Evolutionary conservation across 2,888 invertebrate species (phyloP).

Genomic region (Lasioglossum figueresi): DNA sequence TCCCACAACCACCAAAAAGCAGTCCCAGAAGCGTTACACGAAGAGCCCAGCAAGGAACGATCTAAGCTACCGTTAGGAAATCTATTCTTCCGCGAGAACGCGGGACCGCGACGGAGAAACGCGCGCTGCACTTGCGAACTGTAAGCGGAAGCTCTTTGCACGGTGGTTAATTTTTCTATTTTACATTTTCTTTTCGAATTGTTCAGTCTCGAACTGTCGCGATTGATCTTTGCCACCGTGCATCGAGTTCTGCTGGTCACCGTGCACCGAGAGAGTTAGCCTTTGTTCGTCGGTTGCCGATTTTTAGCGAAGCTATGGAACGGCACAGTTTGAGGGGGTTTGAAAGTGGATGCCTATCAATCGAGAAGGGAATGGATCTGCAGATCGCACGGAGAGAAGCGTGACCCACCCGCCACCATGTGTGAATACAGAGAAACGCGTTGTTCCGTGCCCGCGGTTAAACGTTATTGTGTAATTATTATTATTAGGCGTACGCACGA

Average conservation of each 20-base stretch:
- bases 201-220: neutral
- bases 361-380: conserved; percentile 33
- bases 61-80: conserved; percentile 51
- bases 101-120: neutral
- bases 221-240: conserved; percentile 9
- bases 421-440: conserved; percentile 69
- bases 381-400: conserved; percentile 74
- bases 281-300: neutral
- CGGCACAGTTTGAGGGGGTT: conserved; percentile 1
- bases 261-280: conserved; percentile 31
- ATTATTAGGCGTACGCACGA: conserved; percentile 32
- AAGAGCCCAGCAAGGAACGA: conserved; percentile 50
- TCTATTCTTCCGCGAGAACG: conserved; percentile 22
- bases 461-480: conserved; percentile 21
- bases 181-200: neutral
- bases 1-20: conserved; percentile 64
- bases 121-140: conserved; percentile 32
- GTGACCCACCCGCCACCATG: conserved; percentile 81
- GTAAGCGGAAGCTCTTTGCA: conserved; percentile 31
- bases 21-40: conserved; percentile 47
- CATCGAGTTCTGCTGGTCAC: conserved; percentile 21
- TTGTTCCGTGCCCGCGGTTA: conserved; percentile 50
- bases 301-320: conserved; percentile 1
- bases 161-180: conserved; percentile 7
- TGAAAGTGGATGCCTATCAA: conserved; percentile 12